A percentile compares a stretch with the other conserved stretches of the same genome.
phyloP scores from a whole-genome alignment of 2,888 invertebrate species.

The Ligdia adustata region DNA sequence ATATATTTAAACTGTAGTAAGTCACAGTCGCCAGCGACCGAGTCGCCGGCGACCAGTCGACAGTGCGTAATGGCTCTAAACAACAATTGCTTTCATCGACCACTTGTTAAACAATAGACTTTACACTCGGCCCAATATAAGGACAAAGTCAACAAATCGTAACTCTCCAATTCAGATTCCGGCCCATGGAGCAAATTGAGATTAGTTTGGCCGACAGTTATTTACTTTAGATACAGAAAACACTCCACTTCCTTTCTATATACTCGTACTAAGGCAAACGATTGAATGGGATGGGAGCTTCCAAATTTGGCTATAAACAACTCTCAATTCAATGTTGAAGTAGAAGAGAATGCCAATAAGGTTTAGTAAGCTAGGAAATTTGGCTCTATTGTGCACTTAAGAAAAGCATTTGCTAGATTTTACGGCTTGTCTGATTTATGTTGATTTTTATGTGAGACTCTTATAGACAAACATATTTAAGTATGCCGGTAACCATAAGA shows the following conservation, averaged over 20 bases:
- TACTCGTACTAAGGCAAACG: conserved; percentile 9
- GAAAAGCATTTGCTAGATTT: neutral
- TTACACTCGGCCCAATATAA: too few species aligned
- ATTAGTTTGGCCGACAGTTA: conserved; percentile 12
- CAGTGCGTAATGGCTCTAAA: too few species aligned
- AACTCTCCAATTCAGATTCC: neutral
- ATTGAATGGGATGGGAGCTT: conserved; percentile 3
- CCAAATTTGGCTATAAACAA: conserved; percentile 12
- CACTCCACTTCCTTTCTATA: conserved; percentile 2
- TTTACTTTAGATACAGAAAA: conserved; percentile 7
- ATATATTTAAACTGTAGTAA: too few species aligned
- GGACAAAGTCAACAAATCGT: neutral
- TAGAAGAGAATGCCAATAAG: conserved; percentile 18
- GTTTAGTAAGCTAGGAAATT: conserved; percentile 7
- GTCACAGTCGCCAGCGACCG: too few species aligned
- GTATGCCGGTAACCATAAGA: too few species aligned
- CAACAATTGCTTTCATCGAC: too few species aligned
- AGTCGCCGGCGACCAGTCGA: too few species aligned
- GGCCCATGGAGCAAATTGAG: conserved; percentile 11
- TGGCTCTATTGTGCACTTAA: conserved; percentile 3
- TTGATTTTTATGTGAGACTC: too few species aligned
- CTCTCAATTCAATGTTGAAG: conserved; percentile 10
- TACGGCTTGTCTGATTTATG: neutral
- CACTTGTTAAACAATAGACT: too few species aligned
- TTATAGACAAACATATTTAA: too few species aligned